phyloP scores from a whole-genome alignment of 1,140 invertebrate genomes.

The Archivesica marissinica region DNA sequence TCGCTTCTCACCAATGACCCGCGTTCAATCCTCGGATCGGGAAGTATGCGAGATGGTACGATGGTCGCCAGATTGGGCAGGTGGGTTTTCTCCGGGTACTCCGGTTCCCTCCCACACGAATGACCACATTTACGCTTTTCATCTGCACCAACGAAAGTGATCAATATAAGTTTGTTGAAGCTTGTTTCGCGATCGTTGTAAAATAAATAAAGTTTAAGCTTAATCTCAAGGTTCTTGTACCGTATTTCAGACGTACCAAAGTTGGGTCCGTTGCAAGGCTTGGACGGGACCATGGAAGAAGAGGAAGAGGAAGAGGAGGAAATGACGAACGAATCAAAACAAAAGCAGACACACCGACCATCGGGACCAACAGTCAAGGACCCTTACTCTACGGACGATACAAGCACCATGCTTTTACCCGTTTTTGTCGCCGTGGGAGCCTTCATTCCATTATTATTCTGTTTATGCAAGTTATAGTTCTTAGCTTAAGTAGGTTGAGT shows the following conservation, averaged over 20 bases:
- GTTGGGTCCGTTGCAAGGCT: slow-evolving; percentile 87
- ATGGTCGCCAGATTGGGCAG: no score
- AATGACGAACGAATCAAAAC: slow-evolving; percentile 73
- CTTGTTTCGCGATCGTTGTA: no score
- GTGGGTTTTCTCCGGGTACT: no score
- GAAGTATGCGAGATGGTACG: no score
- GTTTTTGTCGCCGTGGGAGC: slow-evolving; percentile 97
- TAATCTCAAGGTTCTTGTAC: no score
- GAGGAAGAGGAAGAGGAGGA: slow-evolving; percentile 86
- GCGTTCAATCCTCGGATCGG: no score
- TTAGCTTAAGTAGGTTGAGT: neutral
- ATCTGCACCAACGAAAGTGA: no score
- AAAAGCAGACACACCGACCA: slow-evolving; percentile 74
- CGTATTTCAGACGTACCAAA: slow-evolving; percentile 92
- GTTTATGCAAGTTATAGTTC: slow-evolving; percentile 94
- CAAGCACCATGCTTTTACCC: slow-evolving; percentile 94
- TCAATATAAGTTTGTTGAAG: no score
- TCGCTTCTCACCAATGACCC: no score
- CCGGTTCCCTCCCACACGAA: no score
- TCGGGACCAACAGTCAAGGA: slow-evolving; percentile 86
- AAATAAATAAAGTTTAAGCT: no score
- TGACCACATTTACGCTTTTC: no score
- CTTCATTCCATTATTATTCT: slow-evolving; percentile 96
- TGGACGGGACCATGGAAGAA: slow-evolving; percentile 87
- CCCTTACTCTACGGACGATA: slow-evolving; percentile 95